Base-by-base conservation (phyloP, 1,140 invertebrate genomes). In the Solen grandis region DNA sequence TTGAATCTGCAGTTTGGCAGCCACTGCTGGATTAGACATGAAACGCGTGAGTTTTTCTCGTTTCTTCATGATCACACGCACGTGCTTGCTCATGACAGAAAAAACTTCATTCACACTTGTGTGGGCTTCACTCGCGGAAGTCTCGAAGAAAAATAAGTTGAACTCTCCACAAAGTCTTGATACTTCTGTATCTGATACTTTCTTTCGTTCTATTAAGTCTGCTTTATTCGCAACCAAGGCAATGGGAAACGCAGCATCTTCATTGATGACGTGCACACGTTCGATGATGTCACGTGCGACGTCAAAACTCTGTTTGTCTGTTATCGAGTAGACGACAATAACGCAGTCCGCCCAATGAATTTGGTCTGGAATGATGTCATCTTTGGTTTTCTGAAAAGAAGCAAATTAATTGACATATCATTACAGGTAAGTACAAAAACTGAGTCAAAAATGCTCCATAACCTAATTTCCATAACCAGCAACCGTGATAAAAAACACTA, bases 191-290 rank as follows among this genome's bases (percentile, higher is more conserved):
- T 81, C 68, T 0, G 78, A 73, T 2, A 89, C 85, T 16, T 68
- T 55, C 35, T 88, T 82, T 54, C 85, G 60, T 75, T 89, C 87
- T n/a, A 89, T 84, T 19, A 99, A 93, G 93, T 99, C 98, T 66
- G 96, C 95, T 91, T 99, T 99, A 89, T 99, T 99, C 54, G 97
- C 98, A n/a, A 99, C 97, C 93, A 99, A 95, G 8, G 99, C 93
- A 95, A 99, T 98, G 8, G 98, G 97, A 91, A 98, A 98, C 96
- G 91, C 97, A 96, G 65, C 97, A 92, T 92, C 98, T 96, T 84
- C 79, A 92, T 99, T 98, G 0, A 98, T 96, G 62, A 97, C 93
- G 8, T 98, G 93, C 82, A 99, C 98, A 91, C 97, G 96, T 80
- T 95, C 95, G 91, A 98, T 96, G 92, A 99, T 97, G 93, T 97